phyloP scores from a whole-genome alignment of 1,140 invertebrate species.

The Drosophila paulistorum region DNA sequence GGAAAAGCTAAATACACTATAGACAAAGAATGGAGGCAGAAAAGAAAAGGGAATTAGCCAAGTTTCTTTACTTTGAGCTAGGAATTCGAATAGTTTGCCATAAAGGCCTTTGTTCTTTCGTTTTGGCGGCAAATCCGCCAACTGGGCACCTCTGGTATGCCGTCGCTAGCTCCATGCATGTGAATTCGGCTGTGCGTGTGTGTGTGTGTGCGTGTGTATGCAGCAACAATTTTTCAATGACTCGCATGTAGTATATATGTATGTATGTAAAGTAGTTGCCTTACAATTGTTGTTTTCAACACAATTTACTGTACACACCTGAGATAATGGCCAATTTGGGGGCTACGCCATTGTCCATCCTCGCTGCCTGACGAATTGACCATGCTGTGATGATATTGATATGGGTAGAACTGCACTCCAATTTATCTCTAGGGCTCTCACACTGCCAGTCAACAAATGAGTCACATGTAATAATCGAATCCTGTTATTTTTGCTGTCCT shows the following conservation, averaged over 20 bases:
- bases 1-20: not conserved
- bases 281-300: constrained; percentile 37
- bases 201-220: constrained; percentile 59
- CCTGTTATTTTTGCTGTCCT: constrained; percentile 12
- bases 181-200: constrained; percentile 29
- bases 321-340: constrained; percentile 72
- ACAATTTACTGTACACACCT: constrained; percentile 67
- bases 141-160: constrained; percentile 19
- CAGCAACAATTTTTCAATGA: constrained; percentile 75
- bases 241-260: constrained; percentile 39
- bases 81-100: too few species aligned
- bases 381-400: constrained; percentile 38
- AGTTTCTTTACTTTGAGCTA: too few species aligned
- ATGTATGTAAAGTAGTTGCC: constrained; percentile 23
- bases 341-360: constrained; percentile 79
- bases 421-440: constrained; percentile 35
- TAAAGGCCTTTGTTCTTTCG: not conserved
- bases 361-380: constrained; percentile 81
- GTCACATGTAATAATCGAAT: constrained; percentile 43
- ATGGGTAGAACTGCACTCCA: constrained; percentile 24
- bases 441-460: constrained; percentile 24
- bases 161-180: constrained; percentile 1
- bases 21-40: too few species aligned
- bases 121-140: constrained; percentile 22
- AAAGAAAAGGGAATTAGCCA: too few species aligned